Conservation (phyloP, 2,888 invertebrate genomes). For the Platynereis dumerilii region DNA sequence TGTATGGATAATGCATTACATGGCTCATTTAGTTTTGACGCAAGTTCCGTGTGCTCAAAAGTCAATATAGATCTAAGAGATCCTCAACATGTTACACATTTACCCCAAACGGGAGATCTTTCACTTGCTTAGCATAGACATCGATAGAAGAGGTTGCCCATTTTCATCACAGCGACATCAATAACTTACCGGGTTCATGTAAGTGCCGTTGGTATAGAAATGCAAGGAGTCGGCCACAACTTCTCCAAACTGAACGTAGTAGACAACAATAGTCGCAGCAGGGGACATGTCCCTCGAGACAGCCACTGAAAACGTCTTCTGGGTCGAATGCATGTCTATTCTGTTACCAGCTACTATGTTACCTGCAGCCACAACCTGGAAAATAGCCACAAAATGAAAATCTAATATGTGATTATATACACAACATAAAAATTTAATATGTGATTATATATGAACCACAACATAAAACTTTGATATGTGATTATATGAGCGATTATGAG, state of each 20-base stretch:
- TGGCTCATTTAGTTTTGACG: no score
- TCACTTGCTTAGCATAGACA: no score
- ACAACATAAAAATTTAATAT: no score
- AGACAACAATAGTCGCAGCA: conserved; percentile 85
- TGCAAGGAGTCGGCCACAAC: conserved; percentile 91
- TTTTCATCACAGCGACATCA: no score
- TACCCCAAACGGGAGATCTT: no score
- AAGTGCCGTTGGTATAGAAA: conserved; percentile 93
- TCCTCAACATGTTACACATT: no score
- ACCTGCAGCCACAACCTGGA: conserved; percentile 83
- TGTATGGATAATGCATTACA: no score
- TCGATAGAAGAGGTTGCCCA: no score
- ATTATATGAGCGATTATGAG: no score
- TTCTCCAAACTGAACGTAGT: conserved; percentile 76
- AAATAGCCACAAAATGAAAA: conserved; percentile 15
- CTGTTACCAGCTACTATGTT: conserved; percentile 84
- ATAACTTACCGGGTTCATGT: conserved; percentile 79
- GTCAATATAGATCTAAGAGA: no score
- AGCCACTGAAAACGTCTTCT: conserved; percentile 66
- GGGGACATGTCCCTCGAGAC: conserved; percentile 75
- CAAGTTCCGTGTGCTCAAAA: no score
- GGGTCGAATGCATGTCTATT: conserved; percentile 73
- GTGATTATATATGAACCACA: no score
- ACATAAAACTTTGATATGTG: conserved; percentile 65
- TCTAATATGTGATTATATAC: neutral